phyloP scores from a whole-genome alignment of 2,113 vertebrate genomes.

The Phasianus colchicus region DNA sequence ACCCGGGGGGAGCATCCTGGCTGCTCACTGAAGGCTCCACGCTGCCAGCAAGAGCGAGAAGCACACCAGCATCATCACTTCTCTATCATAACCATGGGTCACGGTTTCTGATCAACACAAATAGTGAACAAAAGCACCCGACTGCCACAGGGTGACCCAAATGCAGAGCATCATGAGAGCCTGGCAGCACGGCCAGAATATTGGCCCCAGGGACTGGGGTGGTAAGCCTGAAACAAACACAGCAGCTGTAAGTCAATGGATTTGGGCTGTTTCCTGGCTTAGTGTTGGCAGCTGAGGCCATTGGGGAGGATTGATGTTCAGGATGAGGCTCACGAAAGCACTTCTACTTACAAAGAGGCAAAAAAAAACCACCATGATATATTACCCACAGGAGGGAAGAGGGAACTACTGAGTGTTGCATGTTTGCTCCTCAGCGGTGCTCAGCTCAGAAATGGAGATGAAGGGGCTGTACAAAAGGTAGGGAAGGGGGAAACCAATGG shows the following conservation, averaged over 20 bases:
- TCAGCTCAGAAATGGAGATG: not conserved
- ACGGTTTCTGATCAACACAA: not conserved
- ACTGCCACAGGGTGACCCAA: fast-evolving
- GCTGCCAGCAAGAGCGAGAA: not conserved
- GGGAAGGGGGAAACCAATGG: constrained; percentile 34
- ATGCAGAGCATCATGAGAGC: fast-evolving
- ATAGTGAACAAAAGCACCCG: not conserved
- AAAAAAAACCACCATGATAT: not conserved
- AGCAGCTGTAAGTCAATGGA: not conserved
- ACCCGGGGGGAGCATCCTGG: fast-evolving
- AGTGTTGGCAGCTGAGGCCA: not conserved
- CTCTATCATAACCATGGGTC: fast-evolving
- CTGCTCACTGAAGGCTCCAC: not conserved
- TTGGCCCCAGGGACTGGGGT: not conserved
- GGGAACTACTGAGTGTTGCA: not conserved
- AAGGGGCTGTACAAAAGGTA: not conserved
- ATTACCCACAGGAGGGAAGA: not conserved
- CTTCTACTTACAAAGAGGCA: not conserved
- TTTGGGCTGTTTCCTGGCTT: not conserved
- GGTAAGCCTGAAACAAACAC: not conserved
- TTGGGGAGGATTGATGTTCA: not conserved
- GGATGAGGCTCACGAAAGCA: not conserved
- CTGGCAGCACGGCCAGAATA: not conserved
- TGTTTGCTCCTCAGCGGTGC: not conserved
- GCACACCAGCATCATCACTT: not conserved